phyloP scores from a whole-genome alignment of 2,113 vertebrate species.

The Colistium nudipinnis region DNA sequence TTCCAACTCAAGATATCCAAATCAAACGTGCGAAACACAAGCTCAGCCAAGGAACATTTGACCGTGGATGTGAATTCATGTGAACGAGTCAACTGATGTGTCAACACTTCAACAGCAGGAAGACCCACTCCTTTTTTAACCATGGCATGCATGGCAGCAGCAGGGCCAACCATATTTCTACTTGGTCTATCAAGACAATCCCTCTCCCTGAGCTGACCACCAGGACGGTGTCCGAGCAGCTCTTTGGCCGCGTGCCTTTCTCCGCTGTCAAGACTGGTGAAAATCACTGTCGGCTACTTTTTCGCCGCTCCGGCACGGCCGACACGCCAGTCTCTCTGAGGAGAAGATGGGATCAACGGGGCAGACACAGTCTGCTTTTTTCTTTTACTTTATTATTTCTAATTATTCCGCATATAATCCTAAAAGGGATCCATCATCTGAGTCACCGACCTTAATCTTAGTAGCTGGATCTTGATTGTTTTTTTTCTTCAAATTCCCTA shows the following conservation, averaged over 20 bases:
- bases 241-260: constrained; percentile 26
- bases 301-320: constrained; percentile 25
- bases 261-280: constrained; percentile 52
- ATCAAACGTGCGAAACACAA: no score
- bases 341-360: constrained; percentile 19
- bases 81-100: constrained; percentile 30
- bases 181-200: constrained; percentile 37
- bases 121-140: background rate
- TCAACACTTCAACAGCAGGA: constrained; percentile 15
- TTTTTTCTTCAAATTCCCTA: background rate
- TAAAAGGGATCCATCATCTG: no score
- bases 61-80: constrained; percentile 33
- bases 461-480: background rate
- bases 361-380: background rate
- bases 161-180: constrained; percentile 28
- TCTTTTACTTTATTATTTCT: no score
- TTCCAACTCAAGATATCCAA: background rate
- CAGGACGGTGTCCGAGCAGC: constrained; percentile 19
- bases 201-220: constrained; percentile 22
- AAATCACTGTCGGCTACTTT: constrained; percentile 57
- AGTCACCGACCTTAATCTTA: no score
- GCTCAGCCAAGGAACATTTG: no score
- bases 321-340: constrained; percentile 45
- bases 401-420: no score
- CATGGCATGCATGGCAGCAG: constrained; percentile 14